A percentile compares a stretch with the other conserved stretches of the same genome.
These are phyloP conservation scores for Caerostris extrusa DNA, from an alignment of 1,140 invertebrate species.

Conservation along the genomic window DNA sequence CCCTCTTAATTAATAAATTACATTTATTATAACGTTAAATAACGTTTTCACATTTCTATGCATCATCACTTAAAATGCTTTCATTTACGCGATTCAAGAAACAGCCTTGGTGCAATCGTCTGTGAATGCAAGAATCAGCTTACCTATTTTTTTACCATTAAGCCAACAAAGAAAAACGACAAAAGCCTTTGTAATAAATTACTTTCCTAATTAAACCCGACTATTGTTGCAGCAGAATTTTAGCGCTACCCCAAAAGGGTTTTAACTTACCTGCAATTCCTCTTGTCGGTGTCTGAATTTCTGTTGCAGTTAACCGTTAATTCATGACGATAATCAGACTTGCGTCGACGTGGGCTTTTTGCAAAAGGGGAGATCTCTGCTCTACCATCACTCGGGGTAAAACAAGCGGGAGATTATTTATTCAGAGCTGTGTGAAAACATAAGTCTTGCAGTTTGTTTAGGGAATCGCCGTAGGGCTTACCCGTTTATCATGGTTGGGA, in stretches of 20 bases:
- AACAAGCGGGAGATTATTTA: slow-evolving; percentile 1
- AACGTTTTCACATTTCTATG: too few species aligned
- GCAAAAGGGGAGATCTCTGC: not conserved
- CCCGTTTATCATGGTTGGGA: not conserved
- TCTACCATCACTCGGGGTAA: not conserved
- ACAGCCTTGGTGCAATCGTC: too few species aligned
- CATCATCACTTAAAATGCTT: too few species aligned
- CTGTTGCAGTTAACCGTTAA: not conserved
- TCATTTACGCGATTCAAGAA: too few species aligned
- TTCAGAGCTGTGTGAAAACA: not conserved
- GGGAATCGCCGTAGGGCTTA: not conserved
- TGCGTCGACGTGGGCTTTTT: not conserved
- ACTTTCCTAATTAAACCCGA: slow-evolving; percentile 5
- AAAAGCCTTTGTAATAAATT: not conserved
- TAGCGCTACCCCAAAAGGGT: not conserved
- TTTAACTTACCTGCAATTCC: not conserved
- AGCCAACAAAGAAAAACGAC: not conserved
- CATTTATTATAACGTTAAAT: too few species aligned
- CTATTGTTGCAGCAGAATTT: not conserved
- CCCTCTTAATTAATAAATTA: too few species aligned
- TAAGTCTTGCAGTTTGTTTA: not conserved
- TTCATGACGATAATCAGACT: slow-evolving; percentile 6
- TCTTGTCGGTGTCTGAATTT: too few species aligned
- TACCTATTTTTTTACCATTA: too few species aligned
- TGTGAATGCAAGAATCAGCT: too few species aligned